These are phyloP conservation scores for Himantopus leucocephalus DNA, from an alignment of 2,113 vertebrate genomes.

Conservation along the genomic window DNA sequence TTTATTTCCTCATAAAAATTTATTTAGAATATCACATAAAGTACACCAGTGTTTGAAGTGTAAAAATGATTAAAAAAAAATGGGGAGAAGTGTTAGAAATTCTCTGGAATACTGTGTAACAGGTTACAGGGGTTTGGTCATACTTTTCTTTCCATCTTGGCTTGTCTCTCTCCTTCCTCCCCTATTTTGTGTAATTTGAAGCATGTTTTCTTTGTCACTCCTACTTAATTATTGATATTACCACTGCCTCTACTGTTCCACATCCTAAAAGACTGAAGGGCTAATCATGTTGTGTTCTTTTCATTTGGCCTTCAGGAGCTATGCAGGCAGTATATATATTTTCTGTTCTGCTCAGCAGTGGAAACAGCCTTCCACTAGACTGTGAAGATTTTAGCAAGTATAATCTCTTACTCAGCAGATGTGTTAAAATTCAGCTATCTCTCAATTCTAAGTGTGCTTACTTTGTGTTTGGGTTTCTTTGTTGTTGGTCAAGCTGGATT, in stretches of 20 bases:
- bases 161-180: background rate
- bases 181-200: background rate
- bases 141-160: background rate
- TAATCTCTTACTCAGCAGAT: background rate
- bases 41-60: background rate
- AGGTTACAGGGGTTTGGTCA: background rate
- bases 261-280: background rate
- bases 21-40: background rate
- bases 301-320: background rate
- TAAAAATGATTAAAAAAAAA: background rate
- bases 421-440: background rate
- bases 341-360: background rate
- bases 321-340: background rate
- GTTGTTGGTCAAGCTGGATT: background rate
- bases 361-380: background rate
- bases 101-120: background rate
- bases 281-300: background rate
- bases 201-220: background rate
- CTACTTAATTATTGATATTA: background rate
- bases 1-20: background rate
- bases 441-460: background rate
- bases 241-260: background rate
- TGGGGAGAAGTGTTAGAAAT: background rate
- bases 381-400: background rate
- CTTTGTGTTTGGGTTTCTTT: background rate